These are phyloP conservation scores for Myopa testacea DNA, from an alignment of 2,888 invertebrate species.

Conservation along the genomic window DNA sequence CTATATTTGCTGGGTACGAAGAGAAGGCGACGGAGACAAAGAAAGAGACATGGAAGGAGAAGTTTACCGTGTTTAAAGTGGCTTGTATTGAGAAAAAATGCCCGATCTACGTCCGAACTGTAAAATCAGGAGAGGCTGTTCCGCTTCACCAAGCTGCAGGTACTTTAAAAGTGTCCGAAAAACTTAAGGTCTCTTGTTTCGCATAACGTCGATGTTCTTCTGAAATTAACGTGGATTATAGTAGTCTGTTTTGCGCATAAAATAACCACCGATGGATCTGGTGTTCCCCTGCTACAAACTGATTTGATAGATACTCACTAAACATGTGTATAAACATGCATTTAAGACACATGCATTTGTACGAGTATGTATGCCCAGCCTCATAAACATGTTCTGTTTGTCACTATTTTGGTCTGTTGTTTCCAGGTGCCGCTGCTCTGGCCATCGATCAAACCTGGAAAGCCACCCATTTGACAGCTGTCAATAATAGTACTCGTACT, in stretches of 20 bases:
- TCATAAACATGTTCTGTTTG: no score
- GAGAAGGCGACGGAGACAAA: not conserved
- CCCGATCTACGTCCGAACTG: not conserved
- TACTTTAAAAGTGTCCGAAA: not conserved
- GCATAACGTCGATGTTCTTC: no score
- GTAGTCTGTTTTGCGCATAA: no score
- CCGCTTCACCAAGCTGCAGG: not conserved
- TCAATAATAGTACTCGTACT: conserved; percentile 5
- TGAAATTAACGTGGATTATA: no score
- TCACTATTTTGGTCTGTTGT: not conserved
- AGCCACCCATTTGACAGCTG: conserved; percentile 20
- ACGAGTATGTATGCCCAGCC: no score
- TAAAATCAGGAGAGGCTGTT: not conserved
- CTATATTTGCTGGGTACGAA: conserved; percentile 5
- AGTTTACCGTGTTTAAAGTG: not conserved
- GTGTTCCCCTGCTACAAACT: not conserved
- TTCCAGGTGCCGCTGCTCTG: conserved; percentile 4
- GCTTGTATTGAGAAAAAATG: not conserved
- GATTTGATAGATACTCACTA: no score
- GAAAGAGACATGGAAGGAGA: not conserved
- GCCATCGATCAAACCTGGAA: conserved; percentile 28
- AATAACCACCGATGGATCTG: not conserved
- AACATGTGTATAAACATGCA: no score
- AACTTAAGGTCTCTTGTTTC: not conserved
- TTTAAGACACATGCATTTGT: no score